phyloP scores from a whole-genome alignment of 2,888 invertebrate genomes.

The Rutpela maculata region DNA sequence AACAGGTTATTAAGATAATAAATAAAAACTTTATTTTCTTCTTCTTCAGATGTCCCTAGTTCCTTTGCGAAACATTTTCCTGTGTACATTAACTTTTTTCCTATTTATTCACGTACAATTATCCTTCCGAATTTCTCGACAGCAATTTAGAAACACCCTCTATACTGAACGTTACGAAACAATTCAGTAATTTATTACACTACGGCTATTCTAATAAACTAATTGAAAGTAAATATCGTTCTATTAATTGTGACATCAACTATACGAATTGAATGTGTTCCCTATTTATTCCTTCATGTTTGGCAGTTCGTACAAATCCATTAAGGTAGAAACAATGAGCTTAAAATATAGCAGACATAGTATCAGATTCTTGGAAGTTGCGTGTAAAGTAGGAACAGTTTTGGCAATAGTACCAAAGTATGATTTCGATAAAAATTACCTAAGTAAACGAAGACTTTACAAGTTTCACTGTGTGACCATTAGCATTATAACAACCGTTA shows the following conservation, averaged over 20 bases:
- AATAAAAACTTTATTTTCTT: too few species aligned
- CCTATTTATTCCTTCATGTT: not conserved
- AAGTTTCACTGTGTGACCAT: not conserved
- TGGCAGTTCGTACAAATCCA: not conserved
- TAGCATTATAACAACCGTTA: not conserved
- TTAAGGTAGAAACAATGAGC: not conserved
- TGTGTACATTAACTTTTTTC: too few species aligned
- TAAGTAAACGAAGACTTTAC: not conserved
- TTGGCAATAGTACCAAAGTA: constrained; percentile 2
- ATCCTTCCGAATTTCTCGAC: too few species aligned
- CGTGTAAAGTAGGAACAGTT: not conserved
- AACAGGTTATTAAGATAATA: too few species aligned
- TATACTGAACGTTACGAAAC: too few species aligned
- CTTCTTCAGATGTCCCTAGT: too few species aligned
- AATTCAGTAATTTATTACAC: too few species aligned
- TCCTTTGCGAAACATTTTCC: too few species aligned
- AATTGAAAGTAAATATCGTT: not conserved
- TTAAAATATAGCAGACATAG: constrained; percentile 10
- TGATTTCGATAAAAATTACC: not conserved
- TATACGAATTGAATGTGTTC: not conserved
- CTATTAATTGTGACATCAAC: not conserved
- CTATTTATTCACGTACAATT: too few species aligned
- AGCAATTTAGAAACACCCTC: too few species aligned
- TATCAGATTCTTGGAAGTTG: constrained; percentile 6
- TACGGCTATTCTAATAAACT: not conserved